Conservation (phyloP, 1,140 invertebrate species). For the Oreohelix idahoensis region DNA sequence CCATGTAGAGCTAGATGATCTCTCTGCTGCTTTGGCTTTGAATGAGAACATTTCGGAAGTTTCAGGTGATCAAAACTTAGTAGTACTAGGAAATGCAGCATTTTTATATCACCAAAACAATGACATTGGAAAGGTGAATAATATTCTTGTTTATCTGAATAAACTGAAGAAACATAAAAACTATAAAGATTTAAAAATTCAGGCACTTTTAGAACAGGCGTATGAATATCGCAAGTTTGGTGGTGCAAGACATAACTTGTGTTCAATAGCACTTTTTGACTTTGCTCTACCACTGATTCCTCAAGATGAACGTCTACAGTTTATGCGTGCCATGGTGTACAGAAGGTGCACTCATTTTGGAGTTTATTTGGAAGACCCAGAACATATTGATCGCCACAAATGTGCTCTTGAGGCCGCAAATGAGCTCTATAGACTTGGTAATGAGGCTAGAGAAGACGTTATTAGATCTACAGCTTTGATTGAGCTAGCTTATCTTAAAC, state of each 20-base stretch:
- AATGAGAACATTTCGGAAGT: background rate
- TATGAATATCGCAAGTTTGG: background rate
- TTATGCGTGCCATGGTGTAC: background rate
- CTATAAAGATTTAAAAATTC: background rate
- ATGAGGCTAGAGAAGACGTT: background rate
- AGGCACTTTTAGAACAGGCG: background rate
- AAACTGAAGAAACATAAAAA: background rate
- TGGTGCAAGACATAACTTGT: background rate
- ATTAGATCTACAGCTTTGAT: background rate
- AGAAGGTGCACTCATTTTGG: background rate
- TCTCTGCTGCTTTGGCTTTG: background rate
- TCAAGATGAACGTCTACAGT: background rate
- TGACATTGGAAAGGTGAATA: background rate
- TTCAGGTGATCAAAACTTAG: background rate
- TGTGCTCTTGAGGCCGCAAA: background rate
- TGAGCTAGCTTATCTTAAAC: background rate
- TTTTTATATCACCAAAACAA: background rate
- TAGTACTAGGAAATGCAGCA: background rate
- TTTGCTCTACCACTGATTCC: background rate
- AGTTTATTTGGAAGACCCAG: background rate
- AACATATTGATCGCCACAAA: background rate
- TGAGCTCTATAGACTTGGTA: background rate
- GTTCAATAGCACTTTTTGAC: background rate
- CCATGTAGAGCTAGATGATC: background rate
- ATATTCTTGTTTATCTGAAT: background rate